phyloP scores from a whole-genome alignment of 2,888 invertebrate species.

The Cyaniris semiargus region DNA sequence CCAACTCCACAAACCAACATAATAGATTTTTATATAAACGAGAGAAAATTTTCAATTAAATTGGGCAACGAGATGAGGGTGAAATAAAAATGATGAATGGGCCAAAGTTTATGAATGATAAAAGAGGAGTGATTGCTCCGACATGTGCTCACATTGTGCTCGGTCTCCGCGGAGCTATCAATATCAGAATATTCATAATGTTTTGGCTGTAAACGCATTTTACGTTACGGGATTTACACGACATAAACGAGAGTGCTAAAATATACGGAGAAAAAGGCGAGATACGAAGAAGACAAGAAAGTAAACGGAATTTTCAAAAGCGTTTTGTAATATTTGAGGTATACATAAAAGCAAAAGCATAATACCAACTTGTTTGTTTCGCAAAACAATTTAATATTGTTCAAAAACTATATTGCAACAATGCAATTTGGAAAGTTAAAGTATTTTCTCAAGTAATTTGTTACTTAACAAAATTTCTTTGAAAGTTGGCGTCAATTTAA shows the following conservation, averaged over 20 bases:
- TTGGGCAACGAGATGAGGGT: conserved; percentile 25
- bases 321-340: background rate
- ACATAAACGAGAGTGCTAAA: background rate
- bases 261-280: background rate
- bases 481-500: conserved; percentile 18
- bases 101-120: conserved; percentile 28
- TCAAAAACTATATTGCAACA: background rate
- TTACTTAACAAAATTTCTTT: conserved; percentile 1
- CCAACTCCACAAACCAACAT: background rate
- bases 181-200: conserved; percentile 19
- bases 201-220: conserved; percentile 5
- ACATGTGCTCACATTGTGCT: conserved; percentile 15
- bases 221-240: conserved; percentile 7
- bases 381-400: background rate
- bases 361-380: background rate
- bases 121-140: conserved; percentile 23
- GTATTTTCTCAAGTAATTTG: background rate
- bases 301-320: background rate
- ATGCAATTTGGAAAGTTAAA: background rate
- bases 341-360: background rate
- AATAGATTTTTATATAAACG: background rate
- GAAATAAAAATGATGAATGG: conserved; percentile 27
- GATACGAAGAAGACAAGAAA: background rate
- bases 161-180: conserved; percentile 2
- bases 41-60: conserved; percentile 14